Evolutionary conservation across 2,888 invertebrate species (phyloP).

Genomic region (Octonoba sinensis): DNA sequence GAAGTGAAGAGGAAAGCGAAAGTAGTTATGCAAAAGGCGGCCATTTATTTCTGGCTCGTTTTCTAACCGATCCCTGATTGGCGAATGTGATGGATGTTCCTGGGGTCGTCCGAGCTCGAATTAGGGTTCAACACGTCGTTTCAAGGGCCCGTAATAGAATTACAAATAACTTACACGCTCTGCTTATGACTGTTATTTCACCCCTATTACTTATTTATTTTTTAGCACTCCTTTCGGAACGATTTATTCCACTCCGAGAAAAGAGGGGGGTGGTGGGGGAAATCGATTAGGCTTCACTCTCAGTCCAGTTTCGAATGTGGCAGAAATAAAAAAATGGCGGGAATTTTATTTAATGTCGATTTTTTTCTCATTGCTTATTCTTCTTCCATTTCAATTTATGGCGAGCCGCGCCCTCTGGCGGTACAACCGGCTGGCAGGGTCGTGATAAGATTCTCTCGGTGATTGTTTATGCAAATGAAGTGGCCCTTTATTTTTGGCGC

Average conservation of each 20-base stretch:
- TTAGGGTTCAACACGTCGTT: constrained; percentile 61
- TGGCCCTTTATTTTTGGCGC: background rate
- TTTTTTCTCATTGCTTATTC: constrained; percentile 11
- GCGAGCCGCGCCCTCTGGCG: constrained; percentile 35
- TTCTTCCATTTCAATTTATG: constrained; percentile 50
- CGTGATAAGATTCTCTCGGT: constrained; percentile 4
- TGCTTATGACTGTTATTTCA: constrained; percentile 47
- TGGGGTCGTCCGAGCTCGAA: constrained; percentile 7
- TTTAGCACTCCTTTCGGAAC: constrained; percentile 19
- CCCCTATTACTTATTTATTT: constrained; percentile 20
- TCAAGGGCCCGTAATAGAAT: constrained; percentile 49
- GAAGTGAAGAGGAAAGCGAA: too few relatives aligned
- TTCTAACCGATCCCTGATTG: too few relatives aligned
- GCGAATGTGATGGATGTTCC: too few relatives aligned
- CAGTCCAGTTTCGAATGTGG: constrained; percentile 4
- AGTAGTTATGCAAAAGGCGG: too few relatives aligned
- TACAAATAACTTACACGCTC: constrained; percentile 60
- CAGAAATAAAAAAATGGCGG: background rate
- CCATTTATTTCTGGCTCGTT: too few relatives aligned
- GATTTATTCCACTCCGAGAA: constrained; percentile 32
- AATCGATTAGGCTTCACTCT: constrained; percentile 32
- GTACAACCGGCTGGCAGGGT: constrained; percentile 12
- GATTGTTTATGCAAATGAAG: constrained; percentile 57
- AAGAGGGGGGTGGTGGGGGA: constrained; percentile 5
- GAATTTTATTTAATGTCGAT: constrained; percentile 8